phyloP scores from a whole-genome alignment of 2,888 invertebrate species.

The Tinea pellionella region DNA sequence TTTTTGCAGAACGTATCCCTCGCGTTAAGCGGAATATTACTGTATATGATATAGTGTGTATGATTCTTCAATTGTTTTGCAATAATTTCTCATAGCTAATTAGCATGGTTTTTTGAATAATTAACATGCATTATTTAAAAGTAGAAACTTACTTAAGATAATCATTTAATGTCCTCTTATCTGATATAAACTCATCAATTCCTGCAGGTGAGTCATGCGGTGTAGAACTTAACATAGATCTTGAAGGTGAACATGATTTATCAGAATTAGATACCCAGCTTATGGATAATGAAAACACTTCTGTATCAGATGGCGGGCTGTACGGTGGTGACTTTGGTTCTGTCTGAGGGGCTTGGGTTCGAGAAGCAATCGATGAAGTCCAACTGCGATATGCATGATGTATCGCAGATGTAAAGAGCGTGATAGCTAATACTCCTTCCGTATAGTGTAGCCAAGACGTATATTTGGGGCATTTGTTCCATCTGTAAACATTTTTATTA shows the following conservation, averaged over 20 bases:
- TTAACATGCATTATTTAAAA: too few relatives aligned
- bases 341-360: neutral
- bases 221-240: neutral
- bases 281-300: neutral
- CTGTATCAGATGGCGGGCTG: neutral
- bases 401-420: neutral
- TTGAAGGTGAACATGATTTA: neutral
- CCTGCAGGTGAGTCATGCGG: neutral
- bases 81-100: too few relatives aligned
- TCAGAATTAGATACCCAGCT: constrained; percentile 6
- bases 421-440: neutral
- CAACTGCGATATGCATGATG: constrained; percentile 2
- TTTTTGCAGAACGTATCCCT: too few relatives aligned
- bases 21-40: too few relatives aligned
- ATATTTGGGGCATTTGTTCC: neutral
- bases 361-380: neutral
- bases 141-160: neutral
- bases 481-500: neutral
- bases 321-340: neutral
- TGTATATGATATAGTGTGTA: too few relatives aligned
- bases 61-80: too few relatives aligned
- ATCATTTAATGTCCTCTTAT: neutral
- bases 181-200: neutral
- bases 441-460: constrained; percentile 3
- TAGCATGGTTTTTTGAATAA: too few relatives aligned